Base-by-base conservation (phyloP, 2,113 vertebrate species). In the Manacus vitellinus region DNA sequence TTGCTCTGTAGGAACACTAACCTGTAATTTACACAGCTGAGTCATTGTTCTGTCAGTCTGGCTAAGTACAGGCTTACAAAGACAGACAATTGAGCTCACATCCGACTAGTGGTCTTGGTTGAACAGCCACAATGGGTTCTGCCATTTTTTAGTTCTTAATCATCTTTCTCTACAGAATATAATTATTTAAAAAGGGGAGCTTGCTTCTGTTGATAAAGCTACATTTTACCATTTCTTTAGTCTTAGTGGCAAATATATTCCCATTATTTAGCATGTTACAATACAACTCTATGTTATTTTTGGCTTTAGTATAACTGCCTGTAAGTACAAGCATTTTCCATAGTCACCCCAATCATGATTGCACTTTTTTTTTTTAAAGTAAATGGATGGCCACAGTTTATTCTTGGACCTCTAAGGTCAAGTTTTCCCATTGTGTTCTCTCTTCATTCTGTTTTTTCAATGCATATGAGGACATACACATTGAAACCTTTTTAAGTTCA, bases 31-130 rank as follows among this genome's bases (percentile, higher is more conserved):
- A 73, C 78, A 66, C 41, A 83, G 39, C 20, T 88, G 74, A 96
- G 58, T 93, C 92, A 93, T 75, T 92, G 78, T 95, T 92, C 84
- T 82, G 59, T 73, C 86, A 90, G 27, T 63, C 46, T 88, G 58
- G 24, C 59, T 92, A 93, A 94, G 72, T 56, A 30, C 59, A 70
- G 66, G 31, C 77, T 94, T 94, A 82, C 84, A 65, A 46, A 92
- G 52, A 35, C 20, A 94, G 47, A 78, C 85, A 70, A 46, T 33
- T 17, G 44, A 93, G 54, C 71, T 85, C n/a, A 33, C 56, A 13
- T 39, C 13, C 65, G 74, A 61, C 80, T 82, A 41, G 52, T 88
- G 46, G 61, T 91, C 37, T 89, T 95, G 52, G 41, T 33, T 73
- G 58, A 79, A 46, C 37, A 66, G 61, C 14, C 66, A 56, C 62